These are phyloP conservation scores for Sterrhoptilus dennistouni DNA, from an alignment of 2,113 vertebrate species.

Conservation along the genomic window DNA sequence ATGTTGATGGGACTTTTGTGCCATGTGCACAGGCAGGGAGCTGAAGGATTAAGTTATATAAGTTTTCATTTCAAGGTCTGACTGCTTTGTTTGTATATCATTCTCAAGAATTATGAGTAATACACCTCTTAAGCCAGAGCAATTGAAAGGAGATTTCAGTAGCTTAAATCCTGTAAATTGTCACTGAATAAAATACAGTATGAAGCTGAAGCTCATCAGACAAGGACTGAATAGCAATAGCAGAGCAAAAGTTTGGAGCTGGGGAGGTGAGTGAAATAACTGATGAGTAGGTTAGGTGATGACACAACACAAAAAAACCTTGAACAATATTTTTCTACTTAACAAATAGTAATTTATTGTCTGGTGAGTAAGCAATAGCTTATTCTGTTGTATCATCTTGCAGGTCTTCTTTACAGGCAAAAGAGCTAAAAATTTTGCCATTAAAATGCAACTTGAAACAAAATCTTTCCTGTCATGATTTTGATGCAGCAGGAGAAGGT, in stretches of 20 bases:
- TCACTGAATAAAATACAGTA: neutral
- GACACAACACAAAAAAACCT: neutral
- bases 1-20: neutral
- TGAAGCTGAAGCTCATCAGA: neutral
- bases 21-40: neutral
- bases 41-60: conserved; percentile 14
- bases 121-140: neutral
- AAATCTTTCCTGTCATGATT: neutral
- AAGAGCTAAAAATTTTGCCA: neutral
- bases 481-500: neutral
- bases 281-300: neutral
- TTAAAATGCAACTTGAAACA: neutral
- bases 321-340: neutral
- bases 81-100: neutral
- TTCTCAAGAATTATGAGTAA: conserved; percentile 1
- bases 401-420: neutral
- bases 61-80: conserved; percentile 23
- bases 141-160: conserved; percentile 15
- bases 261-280: neutral
- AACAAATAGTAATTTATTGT: neutral
- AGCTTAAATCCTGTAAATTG: neutral
- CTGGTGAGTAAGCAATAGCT: neutral
- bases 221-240: neutral
- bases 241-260: neutral
- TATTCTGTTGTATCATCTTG: neutral